These are phyloP conservation scores for Anisognathus igniventris DNA, from an alignment of 2,797 vertebrate species.

Conservation along the genomic window DNA sequence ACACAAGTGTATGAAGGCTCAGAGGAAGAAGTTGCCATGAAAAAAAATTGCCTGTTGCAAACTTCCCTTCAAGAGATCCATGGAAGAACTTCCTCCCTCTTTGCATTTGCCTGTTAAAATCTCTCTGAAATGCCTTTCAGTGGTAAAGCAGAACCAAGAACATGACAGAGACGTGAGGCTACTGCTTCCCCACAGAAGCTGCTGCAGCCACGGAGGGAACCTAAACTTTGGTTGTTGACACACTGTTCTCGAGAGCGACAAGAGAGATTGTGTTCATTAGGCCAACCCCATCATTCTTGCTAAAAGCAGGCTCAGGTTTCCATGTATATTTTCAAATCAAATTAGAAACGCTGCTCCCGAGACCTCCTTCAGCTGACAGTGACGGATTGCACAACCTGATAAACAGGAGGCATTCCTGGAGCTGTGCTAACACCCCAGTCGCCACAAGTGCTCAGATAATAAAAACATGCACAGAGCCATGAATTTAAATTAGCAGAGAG, in stretches of 20 bases:
- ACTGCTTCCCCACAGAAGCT: constrained; percentile 12
- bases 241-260: neutral
- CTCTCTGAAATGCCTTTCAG: neutral
- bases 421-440: neutral
- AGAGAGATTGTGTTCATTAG: constrained; percentile 36
- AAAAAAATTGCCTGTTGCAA: neutral
- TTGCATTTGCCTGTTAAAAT: neutral
- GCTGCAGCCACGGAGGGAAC: neutral
- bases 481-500: neutral
- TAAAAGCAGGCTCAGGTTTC: constrained; percentile 56
- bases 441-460: neutral
- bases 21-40: neutral
- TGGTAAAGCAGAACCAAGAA: neutral
- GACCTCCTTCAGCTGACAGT: constrained; percentile 42
- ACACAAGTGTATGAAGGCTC: neutral
- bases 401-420: constrained; percentile 30
- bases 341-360: constrained; percentile 47
- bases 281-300: constrained; percentile 31
- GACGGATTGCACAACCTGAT: constrained; percentile 43
- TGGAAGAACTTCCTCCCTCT: neutral
- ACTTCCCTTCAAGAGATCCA: neutral
- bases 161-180: neutral
- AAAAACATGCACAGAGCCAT: neutral
- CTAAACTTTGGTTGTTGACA: constrained; percentile 9
- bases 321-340: constrained; percentile 54